These are phyloP conservation scores for Grammomys surdaster DNA, from an alignment of 2,113 vertebrate species.

Conservation along the genomic window DNA sequence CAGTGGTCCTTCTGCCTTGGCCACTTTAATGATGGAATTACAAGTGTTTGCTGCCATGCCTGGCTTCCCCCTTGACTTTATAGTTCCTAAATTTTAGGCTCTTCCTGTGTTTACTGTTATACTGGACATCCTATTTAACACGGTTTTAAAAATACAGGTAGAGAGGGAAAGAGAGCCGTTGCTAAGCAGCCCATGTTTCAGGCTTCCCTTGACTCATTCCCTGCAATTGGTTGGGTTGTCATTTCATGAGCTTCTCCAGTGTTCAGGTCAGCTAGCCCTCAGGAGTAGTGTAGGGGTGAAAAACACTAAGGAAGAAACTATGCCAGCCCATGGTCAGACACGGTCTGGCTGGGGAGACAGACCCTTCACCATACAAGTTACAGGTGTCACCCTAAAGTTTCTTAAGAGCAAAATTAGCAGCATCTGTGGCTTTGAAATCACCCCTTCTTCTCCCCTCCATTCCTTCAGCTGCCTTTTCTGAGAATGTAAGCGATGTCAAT, in stretches of 20 bases:
- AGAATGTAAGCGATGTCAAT: not conserved
- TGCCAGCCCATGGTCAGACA: not conserved
- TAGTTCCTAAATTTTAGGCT: not conserved
- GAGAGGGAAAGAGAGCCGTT: not conserved
- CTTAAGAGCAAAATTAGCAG: not conserved
- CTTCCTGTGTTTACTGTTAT: constrained; percentile 21
- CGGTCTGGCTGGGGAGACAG: not conserved
- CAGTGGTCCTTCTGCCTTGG: not conserved
- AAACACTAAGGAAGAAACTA: not conserved
- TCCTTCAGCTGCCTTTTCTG: not conserved
- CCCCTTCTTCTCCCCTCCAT: not conserved
- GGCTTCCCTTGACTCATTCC: not conserved
- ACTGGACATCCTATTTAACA: not conserved
- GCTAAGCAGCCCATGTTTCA: not conserved
- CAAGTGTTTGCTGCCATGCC: not conserved
- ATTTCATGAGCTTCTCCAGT: not conserved
- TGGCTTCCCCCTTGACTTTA: not conserved
- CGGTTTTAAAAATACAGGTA: not conserved
- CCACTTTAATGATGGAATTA: not conserved
- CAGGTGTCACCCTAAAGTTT: not conserved
- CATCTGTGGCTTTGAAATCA: not conserved
- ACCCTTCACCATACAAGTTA: not conserved
- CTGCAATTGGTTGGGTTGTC: not conserved
- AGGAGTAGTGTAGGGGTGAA: not conserved
- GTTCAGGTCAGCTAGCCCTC: not conserved